Evolutionary conservation across 2,888 invertebrate genomes (phyloP).

Genomic region (Rhamphomyia laevipes): DNA sequence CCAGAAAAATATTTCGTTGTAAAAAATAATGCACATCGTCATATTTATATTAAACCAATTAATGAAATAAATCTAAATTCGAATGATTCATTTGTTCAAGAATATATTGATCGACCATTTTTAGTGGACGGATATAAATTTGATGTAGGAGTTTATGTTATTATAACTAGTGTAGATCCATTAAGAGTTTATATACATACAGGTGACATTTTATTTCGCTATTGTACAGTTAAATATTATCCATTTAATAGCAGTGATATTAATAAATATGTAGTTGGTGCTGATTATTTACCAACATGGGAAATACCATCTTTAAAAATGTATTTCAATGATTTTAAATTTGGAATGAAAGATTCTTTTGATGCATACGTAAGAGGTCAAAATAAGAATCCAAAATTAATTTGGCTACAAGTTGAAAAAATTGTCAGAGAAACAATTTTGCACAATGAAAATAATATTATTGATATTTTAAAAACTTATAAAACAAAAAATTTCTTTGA

Average conservation of each 20-base stretch:
- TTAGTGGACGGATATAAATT: slow-evolving; percentile 90
- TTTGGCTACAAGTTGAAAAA: slow-evolving; percentile 72
- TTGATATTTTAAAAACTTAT: slow-evolving; percentile 42
- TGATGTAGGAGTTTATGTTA: slow-evolving; percentile 91
- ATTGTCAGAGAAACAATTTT: slow-evolving; percentile 60
- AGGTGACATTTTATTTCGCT: slow-evolving; percentile 81
- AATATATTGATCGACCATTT: slow-evolving; percentile 78
- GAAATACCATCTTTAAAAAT: slow-evolving; percentile 66
- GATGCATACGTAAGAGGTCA: slow-evolving; percentile 57
- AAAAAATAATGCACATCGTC: slow-evolving; percentile 85
- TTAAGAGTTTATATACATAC: slow-evolving; percentile 79
- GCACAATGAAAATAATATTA: slow-evolving; percentile 59
- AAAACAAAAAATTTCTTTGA: slow-evolving; percentile 74
- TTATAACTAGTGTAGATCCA: slow-evolving; percentile 83
- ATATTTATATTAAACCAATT: slow-evolving; percentile 63
- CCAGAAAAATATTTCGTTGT: slow-evolving; percentile 71
- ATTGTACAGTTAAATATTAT: slow-evolving; percentile 78
- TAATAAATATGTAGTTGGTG: slow-evolving; percentile 88
- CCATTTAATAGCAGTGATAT: slow-evolving; percentile 71
- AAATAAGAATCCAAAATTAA: slow-evolving; percentile 55
- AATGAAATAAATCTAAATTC: slow-evolving; percentile 55
- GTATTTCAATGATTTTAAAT: slow-evolving; percentile 58
- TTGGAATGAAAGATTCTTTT: slow-evolving; percentile 77
- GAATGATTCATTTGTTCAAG: slow-evolving; percentile 76
- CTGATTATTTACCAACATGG: slow-evolving; percentile 92